Evolutionary conservation across 2,888 invertebrate genomes (phyloP).

Genomic region (Charanyca ferruginea): DNA sequence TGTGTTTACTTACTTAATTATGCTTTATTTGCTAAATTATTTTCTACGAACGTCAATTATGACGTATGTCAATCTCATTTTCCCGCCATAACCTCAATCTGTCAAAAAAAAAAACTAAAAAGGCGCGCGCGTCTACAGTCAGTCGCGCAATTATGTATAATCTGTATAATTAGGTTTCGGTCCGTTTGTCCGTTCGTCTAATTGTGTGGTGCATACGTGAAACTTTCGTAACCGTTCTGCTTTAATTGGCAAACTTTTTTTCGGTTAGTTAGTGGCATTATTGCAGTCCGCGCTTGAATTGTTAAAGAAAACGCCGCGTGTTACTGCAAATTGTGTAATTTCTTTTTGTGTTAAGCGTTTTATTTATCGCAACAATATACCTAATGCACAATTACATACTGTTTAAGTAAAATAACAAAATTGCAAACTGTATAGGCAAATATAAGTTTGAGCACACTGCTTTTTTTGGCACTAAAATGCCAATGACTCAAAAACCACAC

Average conservation of each 20-base stretch:
- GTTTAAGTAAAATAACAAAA: constrained; percentile 15
- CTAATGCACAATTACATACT: background rate
- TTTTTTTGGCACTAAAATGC: background rate
- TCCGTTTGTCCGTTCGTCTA: constrained; percentile 69
- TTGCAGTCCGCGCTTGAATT: constrained; percentile 66
- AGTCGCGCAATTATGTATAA: constrained; percentile 60
- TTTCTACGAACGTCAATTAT: constrained; percentile 2
- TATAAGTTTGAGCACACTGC: background rate
- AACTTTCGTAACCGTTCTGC: constrained; percentile 71
- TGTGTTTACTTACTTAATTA: background rate
- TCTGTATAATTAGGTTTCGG: constrained; percentile 71
- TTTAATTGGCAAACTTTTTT: constrained; percentile 71
- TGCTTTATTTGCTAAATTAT: constrained; percentile 22
- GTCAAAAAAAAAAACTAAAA: constrained; percentile 55
- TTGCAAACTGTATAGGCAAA: background rate
- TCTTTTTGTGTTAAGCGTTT: constrained; percentile 38
- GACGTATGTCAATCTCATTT: constrained; percentile 25
- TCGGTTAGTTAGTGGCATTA: constrained; percentile 63
- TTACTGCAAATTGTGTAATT: constrained; percentile 58
- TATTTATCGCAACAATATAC: constrained; percentile 15
- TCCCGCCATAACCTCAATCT: constrained; percentile 48
- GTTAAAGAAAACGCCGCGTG: constrained; percentile 61
- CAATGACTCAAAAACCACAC: background rate
- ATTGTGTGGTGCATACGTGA: constrained; percentile 67
- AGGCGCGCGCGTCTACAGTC: constrained; percentile 58